These are phyloP conservation scores for Nomada flava DNA, from an alignment of 2,888 invertebrate genomes.

Conservation along the genomic window DNA sequence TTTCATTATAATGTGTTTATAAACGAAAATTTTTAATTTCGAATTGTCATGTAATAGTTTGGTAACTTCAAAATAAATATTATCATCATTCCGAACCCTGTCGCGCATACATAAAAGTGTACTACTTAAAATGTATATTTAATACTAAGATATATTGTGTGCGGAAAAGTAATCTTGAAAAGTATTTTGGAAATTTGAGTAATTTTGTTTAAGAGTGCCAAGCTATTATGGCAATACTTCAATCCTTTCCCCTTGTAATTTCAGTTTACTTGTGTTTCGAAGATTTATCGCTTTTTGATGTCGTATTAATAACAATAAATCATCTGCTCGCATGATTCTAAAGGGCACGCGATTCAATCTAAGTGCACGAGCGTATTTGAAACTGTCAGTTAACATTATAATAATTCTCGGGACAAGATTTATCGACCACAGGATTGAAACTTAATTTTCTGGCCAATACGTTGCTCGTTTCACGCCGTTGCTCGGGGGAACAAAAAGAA, in stretches of 20 bases:
- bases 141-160: too few species aligned
- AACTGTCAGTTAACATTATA: too few species aligned
- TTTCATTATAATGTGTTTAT: too few species aligned
- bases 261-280: background rate
- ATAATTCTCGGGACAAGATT: background rate
- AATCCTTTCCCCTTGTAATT: background rate
- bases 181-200: background rate
- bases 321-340: background rate
- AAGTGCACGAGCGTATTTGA: background rate
- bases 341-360: conserved; percentile 1
- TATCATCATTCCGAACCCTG: too few species aligned
- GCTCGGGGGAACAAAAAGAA: background rate
- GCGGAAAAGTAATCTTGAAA: background rate
- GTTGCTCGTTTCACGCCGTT: background rate
- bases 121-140: too few species aligned
- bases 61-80: too few species aligned
- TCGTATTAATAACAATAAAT: background rate
- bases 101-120: too few species aligned
- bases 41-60: too few species aligned
- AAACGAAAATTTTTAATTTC: too few species aligned
- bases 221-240: background rate
- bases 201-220: too few species aligned
- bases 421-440: background rate
- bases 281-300: background rate
- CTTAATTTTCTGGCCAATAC: background rate